Base-by-base conservation (phyloP, 2,888 invertebrate species). In the Stenotaenia linearis region DNA sequence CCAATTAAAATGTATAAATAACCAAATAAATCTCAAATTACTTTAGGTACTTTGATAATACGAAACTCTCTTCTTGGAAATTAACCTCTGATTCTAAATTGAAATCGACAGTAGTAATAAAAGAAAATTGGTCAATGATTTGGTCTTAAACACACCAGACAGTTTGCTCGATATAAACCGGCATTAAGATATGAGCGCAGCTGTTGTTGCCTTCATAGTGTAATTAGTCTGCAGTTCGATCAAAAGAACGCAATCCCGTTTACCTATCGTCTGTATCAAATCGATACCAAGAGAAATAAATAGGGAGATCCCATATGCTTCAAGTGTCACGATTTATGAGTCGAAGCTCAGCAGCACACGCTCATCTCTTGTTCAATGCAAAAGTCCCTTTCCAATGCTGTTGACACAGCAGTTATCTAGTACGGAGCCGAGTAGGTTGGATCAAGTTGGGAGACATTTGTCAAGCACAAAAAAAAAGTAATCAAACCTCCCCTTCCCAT, bases 391-490 rank as follows among this genome's bases (percentile, higher is more conserved):
- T 56, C 56, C 56, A 18, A 56, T 56, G 15, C 56, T 56, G 56
- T 56, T 56, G 56, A 56, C 18, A 56, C 56, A 56, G 56, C 56
- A 56, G 56, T 56, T 56, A 56, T 56, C 56, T n/a, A 56, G 56
- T 56, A 18, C 3, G 21, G 56, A 23, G 7, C 56, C 21, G 18
- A 56, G 7, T 56, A 56, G 18, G 56, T 21, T 56, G 21, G 56
- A 56, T 56, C 56, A 56, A 21, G 56, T 56, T 56, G 56, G 56
- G 56, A 56, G 56, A 56, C 56, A 56, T 56, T 56, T 56, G n/a
- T 56, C 56, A 56, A 56, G 18, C 21, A 56, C n/a, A 56, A 56
- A 56, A 21, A 56, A 56, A 56, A 56, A 18, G 37, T 1, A 56
- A 23, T 56, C 56, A 56, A 21, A 56, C 7, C n/a, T n/a, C n/a